A percentile compares a stretch with the other conserved stretches of the same genome.
phyloP scores from a whole-genome alignment of 2,113 vertebrate species.

The Galemys pyrenaicus region DNA sequence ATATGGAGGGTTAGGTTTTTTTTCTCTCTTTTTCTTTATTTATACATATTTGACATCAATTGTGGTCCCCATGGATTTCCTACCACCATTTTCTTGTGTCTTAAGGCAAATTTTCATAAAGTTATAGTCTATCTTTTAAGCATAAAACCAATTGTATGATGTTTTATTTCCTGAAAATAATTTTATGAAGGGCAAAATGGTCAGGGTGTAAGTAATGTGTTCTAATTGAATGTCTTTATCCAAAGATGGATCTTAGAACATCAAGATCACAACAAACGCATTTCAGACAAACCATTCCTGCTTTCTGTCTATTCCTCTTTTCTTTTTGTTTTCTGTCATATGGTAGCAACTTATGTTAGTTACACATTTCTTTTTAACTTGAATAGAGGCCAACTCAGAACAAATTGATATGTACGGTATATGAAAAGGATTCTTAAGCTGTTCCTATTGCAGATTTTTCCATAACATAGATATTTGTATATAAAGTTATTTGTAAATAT shows the following conservation, averaged over 20 bases:
- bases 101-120: not conserved
- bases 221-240: not conserved
- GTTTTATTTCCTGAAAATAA: not conserved
- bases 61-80: too few species aligned
- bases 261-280: not conserved
- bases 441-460: not conserved
- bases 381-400: not conserved
- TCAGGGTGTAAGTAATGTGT: not conserved
- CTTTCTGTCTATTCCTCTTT: not conserved
- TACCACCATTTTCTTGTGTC: conserved; percentile 20
- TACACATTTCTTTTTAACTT: not conserved
- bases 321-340: not conserved
- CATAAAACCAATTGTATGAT: not conserved
- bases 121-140: not conserved
- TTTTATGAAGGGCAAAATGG: not conserved
- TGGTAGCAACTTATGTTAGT: not conserved
- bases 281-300: not conserved
- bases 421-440: not conserved
- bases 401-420: not conserved
- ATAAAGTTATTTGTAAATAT: not conserved
- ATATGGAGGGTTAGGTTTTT: too few species aligned
- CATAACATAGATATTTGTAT: not conserved
- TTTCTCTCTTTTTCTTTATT: too few species aligned
- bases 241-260: not conserved
- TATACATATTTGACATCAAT: too few species aligned